Percentiles rank a stretch among this genome's conserved stretches.
Evolutionary conservation across 2,888 invertebrate species (phyloP).

Genomic region (Leptinotarsa rubiginosa): DNA sequence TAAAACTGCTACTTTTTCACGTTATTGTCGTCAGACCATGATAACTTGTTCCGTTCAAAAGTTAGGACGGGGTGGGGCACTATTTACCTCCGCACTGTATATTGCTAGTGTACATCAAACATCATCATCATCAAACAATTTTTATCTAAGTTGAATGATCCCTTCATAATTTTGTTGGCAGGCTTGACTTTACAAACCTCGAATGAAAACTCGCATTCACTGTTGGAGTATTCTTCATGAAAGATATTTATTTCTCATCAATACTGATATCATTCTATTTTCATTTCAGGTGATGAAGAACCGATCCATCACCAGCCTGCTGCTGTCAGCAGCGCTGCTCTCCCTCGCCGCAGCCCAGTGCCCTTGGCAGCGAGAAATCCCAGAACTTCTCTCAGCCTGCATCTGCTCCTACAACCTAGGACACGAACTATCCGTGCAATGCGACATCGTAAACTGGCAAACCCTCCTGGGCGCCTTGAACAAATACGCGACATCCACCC

Average conservation of each 20-base stretch:
- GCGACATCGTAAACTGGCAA: slow-evolving; percentile 87
- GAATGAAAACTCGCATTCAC: too few species aligned
- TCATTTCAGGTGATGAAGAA: slow-evolving; percentile 63
- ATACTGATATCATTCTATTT: slow-evolving; percentile 14
- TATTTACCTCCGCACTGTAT: too few species aligned
- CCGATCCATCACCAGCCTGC: slow-evolving; percentile 52
- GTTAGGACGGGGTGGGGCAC: too few species aligned
- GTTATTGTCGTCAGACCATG: too few species aligned
- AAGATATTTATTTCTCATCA: background rate
- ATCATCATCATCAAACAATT: too few species aligned
- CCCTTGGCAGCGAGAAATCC: slow-evolving; percentile 84
- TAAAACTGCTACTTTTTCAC: too few species aligned
- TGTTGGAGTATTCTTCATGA: too few species aligned
- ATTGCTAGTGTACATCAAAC: too few species aligned
- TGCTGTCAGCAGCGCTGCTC: slow-evolving; percentile 54
- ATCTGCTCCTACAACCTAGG: slow-evolving; percentile 90
- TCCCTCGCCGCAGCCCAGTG: slow-evolving; percentile 74
- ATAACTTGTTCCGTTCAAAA: too few species aligned
- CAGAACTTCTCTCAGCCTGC: slow-evolving; percentile 84
- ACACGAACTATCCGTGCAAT: slow-evolving; percentile 88
- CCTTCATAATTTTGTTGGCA: background rate
- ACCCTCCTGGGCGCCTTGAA: slow-evolving; percentile 80
- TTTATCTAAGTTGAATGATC: too few species aligned
- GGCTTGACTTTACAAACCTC: background rate
- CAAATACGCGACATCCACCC: slow-evolving; percentile 74